Evolutionary conservation across 1,140 invertebrate genomes (phyloP).

Genomic region (Eulimnadia texana): DNA sequence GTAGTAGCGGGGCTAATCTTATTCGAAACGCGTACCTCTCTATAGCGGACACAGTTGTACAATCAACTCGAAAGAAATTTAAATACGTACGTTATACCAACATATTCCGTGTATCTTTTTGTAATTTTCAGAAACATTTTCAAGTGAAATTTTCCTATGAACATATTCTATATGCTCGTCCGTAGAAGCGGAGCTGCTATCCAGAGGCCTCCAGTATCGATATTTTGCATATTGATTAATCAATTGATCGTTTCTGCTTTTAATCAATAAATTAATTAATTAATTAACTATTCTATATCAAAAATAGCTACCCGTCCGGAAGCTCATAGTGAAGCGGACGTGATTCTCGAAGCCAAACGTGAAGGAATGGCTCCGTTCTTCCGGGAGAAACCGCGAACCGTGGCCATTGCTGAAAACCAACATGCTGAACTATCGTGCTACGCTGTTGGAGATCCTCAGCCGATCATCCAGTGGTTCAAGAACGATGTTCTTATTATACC

Average conservation of each 20-base stretch:
- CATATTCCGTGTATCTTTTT: too few species aligned
- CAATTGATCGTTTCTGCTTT: neutral
- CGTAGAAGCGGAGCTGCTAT: too few species aligned
- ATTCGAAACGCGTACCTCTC: too few species aligned
- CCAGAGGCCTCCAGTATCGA: neutral
- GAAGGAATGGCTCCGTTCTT: conserved; percentile 46
- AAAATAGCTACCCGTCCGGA: conserved; percentile 10
- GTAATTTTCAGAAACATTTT: too few species aligned
- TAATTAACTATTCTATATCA: neutral
- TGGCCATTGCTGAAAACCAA: conserved; percentile 63
- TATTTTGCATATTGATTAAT: neutral
- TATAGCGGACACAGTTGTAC: too few species aligned
- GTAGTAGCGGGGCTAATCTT: too few species aligned
- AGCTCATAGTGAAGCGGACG: conserved; percentile 55
- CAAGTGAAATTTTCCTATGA: too few species aligned
- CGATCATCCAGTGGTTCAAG: conserved; percentile 89
- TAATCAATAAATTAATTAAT: too few species aligned
- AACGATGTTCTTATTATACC: conserved; percentile 9
- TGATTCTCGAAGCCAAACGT: conserved; percentile 59
- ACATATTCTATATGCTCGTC: too few species aligned
- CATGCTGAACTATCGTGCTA: conserved; percentile 63
- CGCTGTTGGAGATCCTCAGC: conserved; percentile 76
- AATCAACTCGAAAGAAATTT: too few species aligned
- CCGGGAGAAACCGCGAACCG: conserved; percentile 36
- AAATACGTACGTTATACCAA: too few species aligned